phyloP scores from a whole-genome alignment of 2,797 vertebrate genomes.

The Mormyrus proboscirostris region DNA sequence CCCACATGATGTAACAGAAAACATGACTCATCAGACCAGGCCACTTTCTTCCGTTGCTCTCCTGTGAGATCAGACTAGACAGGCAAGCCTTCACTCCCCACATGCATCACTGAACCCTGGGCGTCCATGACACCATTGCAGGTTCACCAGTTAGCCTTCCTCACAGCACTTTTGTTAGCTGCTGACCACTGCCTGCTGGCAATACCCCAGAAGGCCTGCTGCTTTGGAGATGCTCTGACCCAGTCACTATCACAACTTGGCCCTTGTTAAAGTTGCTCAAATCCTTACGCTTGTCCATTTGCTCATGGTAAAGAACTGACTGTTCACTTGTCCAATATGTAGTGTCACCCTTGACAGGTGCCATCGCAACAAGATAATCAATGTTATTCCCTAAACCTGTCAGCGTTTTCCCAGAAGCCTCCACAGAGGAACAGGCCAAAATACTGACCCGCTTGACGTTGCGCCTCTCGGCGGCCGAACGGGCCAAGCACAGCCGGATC shows the following conservation, averaged over 20 bases:
- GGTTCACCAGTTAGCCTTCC: background rate
- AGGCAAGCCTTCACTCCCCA: background rate
- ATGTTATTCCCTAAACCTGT: background rate
- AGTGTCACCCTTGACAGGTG: background rate
- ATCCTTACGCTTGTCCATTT: background rate
- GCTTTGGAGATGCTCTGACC: background rate
- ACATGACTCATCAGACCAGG: background rate
- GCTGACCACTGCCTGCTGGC: background rate
- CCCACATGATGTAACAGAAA: background rate
- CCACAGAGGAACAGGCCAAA: background rate
- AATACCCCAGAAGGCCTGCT: background rate
- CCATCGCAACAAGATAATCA: background rate
- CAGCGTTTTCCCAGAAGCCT: background rate
- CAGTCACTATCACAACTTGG: background rate
- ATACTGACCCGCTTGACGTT: conserved; percentile 83
- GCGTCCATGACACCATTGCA: background rate
- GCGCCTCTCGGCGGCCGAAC: conserved; percentile 83
- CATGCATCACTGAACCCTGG: background rate
- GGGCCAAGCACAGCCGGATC: conserved; percentile 91
- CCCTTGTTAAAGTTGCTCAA: background rate
- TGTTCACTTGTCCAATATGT: background rate
- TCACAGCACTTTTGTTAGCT: background rate
- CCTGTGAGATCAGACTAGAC: background rate
- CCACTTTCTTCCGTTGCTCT: background rate
- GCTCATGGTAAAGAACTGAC: background rate